These are phyloP conservation scores for Podocnemis expansa DNA, from an alignment of 2,113 vertebrate species.

Conservation along the genomic window DNA sequence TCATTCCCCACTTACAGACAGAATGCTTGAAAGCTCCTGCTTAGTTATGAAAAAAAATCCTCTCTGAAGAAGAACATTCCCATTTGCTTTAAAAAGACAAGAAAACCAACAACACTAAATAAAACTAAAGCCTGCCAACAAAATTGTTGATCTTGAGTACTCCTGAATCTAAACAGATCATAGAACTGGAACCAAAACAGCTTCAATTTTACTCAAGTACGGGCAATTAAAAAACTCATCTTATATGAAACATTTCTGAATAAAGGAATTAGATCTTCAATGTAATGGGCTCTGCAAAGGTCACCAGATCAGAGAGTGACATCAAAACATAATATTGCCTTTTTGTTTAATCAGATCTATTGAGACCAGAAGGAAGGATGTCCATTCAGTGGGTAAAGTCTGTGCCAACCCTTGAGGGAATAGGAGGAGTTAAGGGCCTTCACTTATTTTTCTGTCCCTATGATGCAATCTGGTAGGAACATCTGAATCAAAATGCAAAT, in stretches of 20 bases:
- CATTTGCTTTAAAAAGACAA: background rate
- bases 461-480: fast-evolving
- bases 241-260: fast-evolving
- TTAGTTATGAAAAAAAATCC: background rate
- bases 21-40: background rate
- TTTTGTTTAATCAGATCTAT: background rate
- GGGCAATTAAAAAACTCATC: fast-evolving
- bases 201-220: background rate
- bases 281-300: fast-evolving
- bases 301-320: background rate
- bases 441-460: background rate
- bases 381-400: background rate
- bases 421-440: background rate
- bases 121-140: background rate
- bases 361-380: fast-evolving
- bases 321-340: fast-evolving
- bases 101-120: background rate
- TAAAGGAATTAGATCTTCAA: background rate
- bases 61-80: background rate
- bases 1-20: background rate
- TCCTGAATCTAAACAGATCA: background rate
- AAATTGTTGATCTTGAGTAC: background rate
- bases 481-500: background rate
- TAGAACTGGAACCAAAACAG: fast-evolving
- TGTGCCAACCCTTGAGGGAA: fast-evolving